Percentiles rank a stretch among this genome's conserved stretches.
Conservation (phyloP, 2,888 invertebrate species). For the Pristionchus arcanus region DNA sequence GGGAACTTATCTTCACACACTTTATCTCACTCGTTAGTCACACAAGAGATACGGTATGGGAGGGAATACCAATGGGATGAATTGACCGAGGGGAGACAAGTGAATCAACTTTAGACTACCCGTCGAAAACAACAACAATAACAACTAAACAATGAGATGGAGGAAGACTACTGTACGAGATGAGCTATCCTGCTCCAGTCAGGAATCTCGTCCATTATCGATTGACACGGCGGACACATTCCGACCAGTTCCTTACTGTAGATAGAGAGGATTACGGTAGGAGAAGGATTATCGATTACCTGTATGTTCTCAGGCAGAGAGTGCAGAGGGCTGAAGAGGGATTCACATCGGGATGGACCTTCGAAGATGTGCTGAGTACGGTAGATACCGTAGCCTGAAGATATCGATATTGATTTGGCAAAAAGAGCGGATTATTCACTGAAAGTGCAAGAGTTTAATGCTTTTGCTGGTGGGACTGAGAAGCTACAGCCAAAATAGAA, state of each 20-base stretch:
- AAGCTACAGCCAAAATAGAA: too few relatives aligned
- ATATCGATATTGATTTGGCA: neutral
- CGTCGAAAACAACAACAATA: neutral
- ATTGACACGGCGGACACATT: conserved; percentile 35
- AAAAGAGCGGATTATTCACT: too few relatives aligned
- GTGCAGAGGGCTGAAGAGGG: neutral
- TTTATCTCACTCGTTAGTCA: conserved; percentile 27
- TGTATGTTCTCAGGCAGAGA: conserved; percentile 38
- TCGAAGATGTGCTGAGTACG: conserved; percentile 28
- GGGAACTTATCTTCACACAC: neutral
- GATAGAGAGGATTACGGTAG: conserved; percentile 16
- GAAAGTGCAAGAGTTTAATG: too few relatives aligned
- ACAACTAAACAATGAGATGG: neutral
- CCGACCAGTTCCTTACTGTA: conserved; percentile 44
- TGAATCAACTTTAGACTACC: conserved; percentile 19
- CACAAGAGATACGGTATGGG: conserved; percentile 10
- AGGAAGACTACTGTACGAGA: conserved; percentile 34
- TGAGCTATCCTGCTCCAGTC: conserved; percentile 24
- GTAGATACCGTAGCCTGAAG: conserved; percentile 54
- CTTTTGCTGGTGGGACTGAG: too few relatives aligned
- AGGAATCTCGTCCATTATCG: conserved; percentile 41
- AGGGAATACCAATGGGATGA: neutral
- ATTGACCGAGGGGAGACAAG: neutral
- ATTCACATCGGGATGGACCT: conserved; percentile 37
- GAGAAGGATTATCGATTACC: conserved; percentile 18